Conservation (phyloP, 1,140 invertebrate species). For the Contarinia nasturtii region DNA sequence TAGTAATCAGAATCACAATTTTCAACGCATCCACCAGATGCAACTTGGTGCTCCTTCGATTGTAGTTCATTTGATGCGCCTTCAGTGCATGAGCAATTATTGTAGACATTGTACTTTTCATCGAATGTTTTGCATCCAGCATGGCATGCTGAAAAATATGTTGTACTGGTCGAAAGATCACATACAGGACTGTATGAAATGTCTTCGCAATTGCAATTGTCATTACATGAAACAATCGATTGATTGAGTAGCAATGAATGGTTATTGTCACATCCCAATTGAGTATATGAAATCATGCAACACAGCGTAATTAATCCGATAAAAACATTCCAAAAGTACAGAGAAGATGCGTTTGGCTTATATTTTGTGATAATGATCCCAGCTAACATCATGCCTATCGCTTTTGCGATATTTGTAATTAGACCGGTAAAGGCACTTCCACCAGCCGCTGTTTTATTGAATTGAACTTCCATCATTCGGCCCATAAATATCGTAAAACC, state of each 20-base stretch:
- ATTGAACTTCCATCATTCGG: conserved; percentile 54
- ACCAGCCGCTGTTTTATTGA: conserved; percentile 35
- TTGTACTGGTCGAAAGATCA: conserved; percentile 27
- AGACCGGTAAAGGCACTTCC: conserved; percentile 44
- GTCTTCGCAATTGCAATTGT: conserved; percentile 29
- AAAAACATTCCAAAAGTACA: conserved; percentile 43
- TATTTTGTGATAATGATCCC: conserved; percentile 40
- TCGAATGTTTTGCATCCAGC: conserved; percentile 28
- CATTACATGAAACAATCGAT: conserved; percentile 29
- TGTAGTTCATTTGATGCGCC: not conserved
- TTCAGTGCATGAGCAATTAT: not conserved
- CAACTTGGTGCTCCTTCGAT: not conserved
- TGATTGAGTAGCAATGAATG: conserved; percentile 15
- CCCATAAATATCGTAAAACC: conserved; percentile 48
- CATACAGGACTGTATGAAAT: conserved; percentile 38
- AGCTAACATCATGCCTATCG: conserved; percentile 38
- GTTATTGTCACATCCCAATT: conserved; percentile 32
- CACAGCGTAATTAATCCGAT: conserved; percentile 38
- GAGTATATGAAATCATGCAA: conserved; percentile 30
- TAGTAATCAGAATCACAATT: conserved; percentile 26
- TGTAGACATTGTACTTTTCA: not conserved
- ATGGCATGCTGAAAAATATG: conserved; percentile 41
- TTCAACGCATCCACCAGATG: conserved; percentile 29
- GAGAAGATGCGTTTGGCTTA: conserved; percentile 33
- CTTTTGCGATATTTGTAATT: conserved; percentile 32